These are phyloP conservation scores for Gallirallus australis DNA, from an alignment of 2,797 vertebrate genomes.

Conservation along the genomic window DNA sequence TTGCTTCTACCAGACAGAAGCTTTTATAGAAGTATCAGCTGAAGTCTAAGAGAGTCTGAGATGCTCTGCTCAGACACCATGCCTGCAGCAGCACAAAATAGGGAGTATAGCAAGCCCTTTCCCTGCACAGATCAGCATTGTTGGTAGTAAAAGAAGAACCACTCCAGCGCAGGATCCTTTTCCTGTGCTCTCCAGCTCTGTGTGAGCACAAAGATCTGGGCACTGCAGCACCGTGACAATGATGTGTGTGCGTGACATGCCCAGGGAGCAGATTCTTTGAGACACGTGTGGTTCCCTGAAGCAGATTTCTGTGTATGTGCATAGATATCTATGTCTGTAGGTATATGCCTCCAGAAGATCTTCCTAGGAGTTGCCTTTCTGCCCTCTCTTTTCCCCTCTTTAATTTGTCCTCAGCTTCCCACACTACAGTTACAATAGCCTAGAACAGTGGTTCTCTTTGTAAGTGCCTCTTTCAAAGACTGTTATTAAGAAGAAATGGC, in stretches of 20 bases:
- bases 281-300: background rate
- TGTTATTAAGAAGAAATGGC: background rate
- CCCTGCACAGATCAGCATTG: background rate
- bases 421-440: background rate
- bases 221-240: background rate
- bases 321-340: fast-evolving
- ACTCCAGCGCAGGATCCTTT: background rate
- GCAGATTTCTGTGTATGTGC: background rate
- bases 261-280: background rate
- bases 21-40: background rate
- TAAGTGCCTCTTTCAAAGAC: background rate
- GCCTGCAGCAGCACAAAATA: background rate
- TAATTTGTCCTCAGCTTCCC: background rate
- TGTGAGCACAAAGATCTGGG: background rate
- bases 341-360: background rate
- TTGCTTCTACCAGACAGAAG: background rate
- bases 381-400: background rate
- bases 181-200: background rate
- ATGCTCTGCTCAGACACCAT: background rate
- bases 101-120: background rate
- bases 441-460: background rate
- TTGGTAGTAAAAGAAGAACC: background rate
- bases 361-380: background rate
- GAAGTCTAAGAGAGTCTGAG: background rate
- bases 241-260: background rate